Evolutionary conservation across 2,797 vertebrate species (phyloP), one percentile per base, ranked within the genome.

Genomic region (Silurus lanzhouensis): DNA sequence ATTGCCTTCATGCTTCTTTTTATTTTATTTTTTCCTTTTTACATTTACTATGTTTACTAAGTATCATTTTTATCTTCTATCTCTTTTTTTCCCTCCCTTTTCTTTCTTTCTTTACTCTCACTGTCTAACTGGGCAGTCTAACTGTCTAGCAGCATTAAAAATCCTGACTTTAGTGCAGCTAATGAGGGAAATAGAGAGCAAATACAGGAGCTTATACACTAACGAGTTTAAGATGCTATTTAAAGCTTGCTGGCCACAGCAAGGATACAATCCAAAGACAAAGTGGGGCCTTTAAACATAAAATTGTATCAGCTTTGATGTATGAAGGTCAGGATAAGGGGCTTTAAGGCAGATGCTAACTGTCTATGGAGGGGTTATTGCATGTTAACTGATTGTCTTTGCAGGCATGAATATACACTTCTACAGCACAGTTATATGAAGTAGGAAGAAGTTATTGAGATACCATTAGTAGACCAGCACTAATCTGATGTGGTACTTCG

Each of bases 171-270:
- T 83, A 55, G n/a, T 61, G 71, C 75, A 57, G 72, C 78, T 85
- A 84, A 82, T 88, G 61, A 86, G 84, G 72, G 31, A 75, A 58
- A 77, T 46, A 71, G 22, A 57, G 60, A 82, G 81, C 44, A 71
- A 63, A n/a, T 82, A 48, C 58, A 67, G 58, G 85, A 81, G 68
- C 80, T 78, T 86, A 61, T 55, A 81, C 68, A 83, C 81, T 83
- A 81, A 81, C 66, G 46, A 82, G 79, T 75, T 46, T 55, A 81
- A 84, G 71, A 81, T 88, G 63, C 84, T 78, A 84, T 48, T 84
- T 86, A 86, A 83, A 82, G 55, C 14, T 57, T 25, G 75, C 77
- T 68, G 74, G 81, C 66, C 44, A 68, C 63, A 75, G 67, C 44
- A 83, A 72, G 58, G 64, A 81, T 87, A 20, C 14, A 58, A 64